Conservation (phyloP, 2,797 vertebrate genomes). For the Ataeniobius toweri region DNA sequence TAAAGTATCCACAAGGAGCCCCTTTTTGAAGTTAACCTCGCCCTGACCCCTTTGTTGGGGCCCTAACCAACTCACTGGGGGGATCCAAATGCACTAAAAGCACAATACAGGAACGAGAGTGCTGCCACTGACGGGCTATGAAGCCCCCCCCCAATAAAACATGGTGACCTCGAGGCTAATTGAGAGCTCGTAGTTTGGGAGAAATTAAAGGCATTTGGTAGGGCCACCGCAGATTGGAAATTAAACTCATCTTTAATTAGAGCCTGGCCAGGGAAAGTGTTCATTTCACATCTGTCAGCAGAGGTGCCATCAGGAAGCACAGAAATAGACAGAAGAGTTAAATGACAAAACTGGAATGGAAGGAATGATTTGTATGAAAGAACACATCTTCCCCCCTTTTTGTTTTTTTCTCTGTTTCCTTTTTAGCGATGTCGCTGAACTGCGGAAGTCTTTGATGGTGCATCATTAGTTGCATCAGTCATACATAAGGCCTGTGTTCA, state of each 20-base stretch:
- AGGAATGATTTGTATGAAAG: conserved; percentile 23
- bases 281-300: conserved; percentile 35
- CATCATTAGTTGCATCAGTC: conserved; percentile 59
- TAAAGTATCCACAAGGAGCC: conserved; percentile 65
- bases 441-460: conserved; percentile 49
- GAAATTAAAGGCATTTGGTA: conserved; percentile 74
- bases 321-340: conserved; percentile 20
- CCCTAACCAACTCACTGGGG: conserved; percentile 76
- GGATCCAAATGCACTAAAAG: conserved; percentile 76
- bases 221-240: conserved; percentile 50
- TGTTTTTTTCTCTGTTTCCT: conserved; percentile 16
- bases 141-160: conserved; percentile 73
- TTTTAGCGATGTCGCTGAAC: conserved; percentile 12
- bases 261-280: conserved; percentile 32
- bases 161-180: conserved; percentile 79
- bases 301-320: conserved; percentile 47
- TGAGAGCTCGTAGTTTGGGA: conserved; percentile 69
- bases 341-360: conserved; percentile 9
- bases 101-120: conserved; percentile 69
- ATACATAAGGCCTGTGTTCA: conserved; percentile 33
- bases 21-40: conserved; percentile 79
- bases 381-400: conserved; percentile 12
- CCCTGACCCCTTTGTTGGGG: conserved; percentile 77
- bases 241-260: conserved; percentile 58
- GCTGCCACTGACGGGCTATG: conserved; percentile 58